Evolutionary conservation across 1,140 invertebrate genomes (phyloP), one percentile per base, ranked within the genome.

Genomic region (Bombus superbus): DNA sequence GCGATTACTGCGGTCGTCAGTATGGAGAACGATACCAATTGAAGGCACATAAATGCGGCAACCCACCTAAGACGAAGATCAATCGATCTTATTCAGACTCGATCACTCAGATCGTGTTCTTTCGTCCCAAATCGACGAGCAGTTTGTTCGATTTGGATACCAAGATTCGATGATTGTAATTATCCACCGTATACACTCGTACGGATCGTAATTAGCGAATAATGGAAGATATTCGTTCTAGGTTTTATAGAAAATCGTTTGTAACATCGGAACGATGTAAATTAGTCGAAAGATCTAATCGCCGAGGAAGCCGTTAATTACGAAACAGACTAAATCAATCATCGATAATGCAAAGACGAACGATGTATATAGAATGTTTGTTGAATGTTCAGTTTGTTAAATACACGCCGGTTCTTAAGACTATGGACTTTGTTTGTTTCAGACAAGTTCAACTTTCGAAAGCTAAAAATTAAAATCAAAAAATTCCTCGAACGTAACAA

Each of bases 21-120:
- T 90, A 82, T 11, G 71, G 78, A 22, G 88, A 90, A 47, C 80
- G 86, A 57, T 90, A 87, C 80, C 81, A 84, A 18, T 47, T 90
- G 32, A 90, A 72, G n/a, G 53, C 84, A 13, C 88, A 89, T 38
- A 87, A 68, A 44, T 87, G 79, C 40, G 32, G 25, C 18, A 85
- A 73, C 2, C 8, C 53, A 3, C 64, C 59, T 22, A 86, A 57
- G 38, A 66, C 25, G 28, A 85, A 68, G 18, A 78, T 62, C 57
- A 68, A 47, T 10, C 32, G 53, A 28, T 18, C 68, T 0, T 72
- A 62, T 3, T 18, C 25, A 1, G 57, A 85, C 1, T 64, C 77
- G 1, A 4, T 72, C 35, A n/a, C 74, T 15, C 84, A 83, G 64
- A 89, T 83, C 18, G 80, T 59, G 18, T 86, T 89, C 32, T 69